phyloP scores from a whole-genome alignment of 2,888 invertebrate species.

The Parnassius smintheus region DNA sequence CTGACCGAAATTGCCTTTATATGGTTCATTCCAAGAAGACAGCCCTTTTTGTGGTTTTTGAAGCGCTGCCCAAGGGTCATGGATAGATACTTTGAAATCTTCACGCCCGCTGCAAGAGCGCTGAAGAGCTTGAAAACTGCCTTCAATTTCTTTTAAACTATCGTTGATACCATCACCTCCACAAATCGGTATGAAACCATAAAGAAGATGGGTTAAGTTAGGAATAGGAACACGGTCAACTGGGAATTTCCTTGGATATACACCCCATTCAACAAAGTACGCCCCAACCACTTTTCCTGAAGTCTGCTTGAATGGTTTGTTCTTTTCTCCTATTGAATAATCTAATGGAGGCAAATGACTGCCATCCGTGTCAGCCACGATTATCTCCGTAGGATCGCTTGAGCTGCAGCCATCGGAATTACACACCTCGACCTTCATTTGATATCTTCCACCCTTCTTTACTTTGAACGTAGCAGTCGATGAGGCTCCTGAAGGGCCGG shows the following conservation, averaged over 20 bases:
- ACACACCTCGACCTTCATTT: slow-evolving; percentile 70
- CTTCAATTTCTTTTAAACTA: slow-evolving; percentile 76
- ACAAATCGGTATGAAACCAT: slow-evolving; percentile 75
- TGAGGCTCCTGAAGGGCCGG: slow-evolving; percentile 56
- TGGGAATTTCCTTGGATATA: slow-evolving; percentile 73
- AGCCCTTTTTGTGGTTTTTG: slow-evolving; percentile 75
- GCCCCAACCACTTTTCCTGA: slow-evolving; percentile 73
- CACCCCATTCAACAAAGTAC: slow-evolving; percentile 77
- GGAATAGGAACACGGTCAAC: slow-evolving; percentile 69
- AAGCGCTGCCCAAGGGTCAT: slow-evolving; percentile 75
- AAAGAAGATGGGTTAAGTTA: slow-evolving; percentile 69
- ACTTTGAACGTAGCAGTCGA: slow-evolving; percentile 67
- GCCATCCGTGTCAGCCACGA: slow-evolving; percentile 75
- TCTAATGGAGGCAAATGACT: slow-evolving; percentile 72
- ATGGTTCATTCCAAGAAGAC: slow-evolving; percentile 74
- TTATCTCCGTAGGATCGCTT: slow-evolving; percentile 66
- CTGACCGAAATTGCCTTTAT: slow-evolving; percentile 76
- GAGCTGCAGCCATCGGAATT: slow-evolving; percentile 68
- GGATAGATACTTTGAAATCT: slow-evolving; percentile 74
- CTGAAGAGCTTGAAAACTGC: slow-evolving; percentile 74
- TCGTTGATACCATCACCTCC: slow-evolving; percentile 77
- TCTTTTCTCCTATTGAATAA: slow-evolving; percentile 63
- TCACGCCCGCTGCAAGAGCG: slow-evolving; percentile 74
- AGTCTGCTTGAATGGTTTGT: slow-evolving; percentile 73
- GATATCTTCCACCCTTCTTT: slow-evolving; percentile 70